Evolutionary conservation across 1,140 invertebrate species (phyloP), one percentile per base, ranked within the genome.

Genomic region (Lethocerus indicus): DNA sequence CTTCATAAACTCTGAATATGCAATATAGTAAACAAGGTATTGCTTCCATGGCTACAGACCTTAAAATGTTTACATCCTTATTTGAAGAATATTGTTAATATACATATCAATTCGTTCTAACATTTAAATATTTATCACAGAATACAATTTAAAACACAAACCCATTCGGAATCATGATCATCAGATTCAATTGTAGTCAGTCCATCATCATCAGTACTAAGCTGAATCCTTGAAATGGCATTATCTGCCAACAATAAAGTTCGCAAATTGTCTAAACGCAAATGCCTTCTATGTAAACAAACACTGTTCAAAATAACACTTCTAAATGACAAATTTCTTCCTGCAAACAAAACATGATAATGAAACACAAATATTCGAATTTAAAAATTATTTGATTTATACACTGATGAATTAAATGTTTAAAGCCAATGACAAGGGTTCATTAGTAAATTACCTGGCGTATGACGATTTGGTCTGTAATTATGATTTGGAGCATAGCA

Each of bases 191-290:
- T 54, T 41, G 44, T 45, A 47, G 47, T 36, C 27, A 66, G 65
- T 4, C 69, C 71, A 48, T 74, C 80, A 59, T 88, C 84, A 54
- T 85, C 81, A 0, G 82, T 84, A 2, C 79, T 78, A 29, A 88
- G 58, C 54, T 87, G 81, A 29, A 91, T 83, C 39, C 80, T 69
- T 1, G 71, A 76, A 5, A 96, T 62, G 47, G 76, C 60, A 70
- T 96, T 96, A 60, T 92, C 87, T 0, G 87, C 80, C 5, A 96
- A 62, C 18, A 93, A 77, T 47, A 93, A 60, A 0, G 87, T 90
- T 25, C 83, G 68, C 25, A 92, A 63, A 56, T 79, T 81, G 58
- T 90, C 87, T 2, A 92, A 67, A 18, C 83, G 67, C 36, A 83
- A 63, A 60, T 95, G 91, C 13, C 84, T 67, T 20, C 87, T 71